A percentile compares a stretch with the other conserved stretches of the same genome.
Evolutionary conservation across 1,140 invertebrate species (phyloP).

Genomic region (Drosophila setifemur): DNA sequence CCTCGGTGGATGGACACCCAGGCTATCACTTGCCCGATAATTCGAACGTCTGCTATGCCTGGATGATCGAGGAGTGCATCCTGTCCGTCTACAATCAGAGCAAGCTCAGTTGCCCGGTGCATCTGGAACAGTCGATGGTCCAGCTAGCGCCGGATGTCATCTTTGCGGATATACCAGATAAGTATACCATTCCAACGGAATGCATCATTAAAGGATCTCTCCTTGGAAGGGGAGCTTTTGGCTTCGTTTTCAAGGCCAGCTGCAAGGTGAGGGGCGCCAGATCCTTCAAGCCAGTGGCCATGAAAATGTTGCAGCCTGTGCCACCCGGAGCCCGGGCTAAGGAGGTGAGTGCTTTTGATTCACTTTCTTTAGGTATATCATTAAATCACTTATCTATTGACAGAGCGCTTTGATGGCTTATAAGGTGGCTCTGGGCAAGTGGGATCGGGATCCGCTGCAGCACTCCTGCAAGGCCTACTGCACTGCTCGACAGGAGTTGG

Average conservation of each 20-base stretch:
- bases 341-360: constrained; percentile 60
- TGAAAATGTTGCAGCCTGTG: constrained; percentile 97
- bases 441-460: constrained; percentile 94
- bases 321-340: constrained; percentile 91
- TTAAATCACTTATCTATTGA: neutral
- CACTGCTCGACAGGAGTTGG: constrained; percentile 96
- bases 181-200: constrained; percentile 90
- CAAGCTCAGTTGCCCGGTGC: constrained; percentile 86
- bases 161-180: constrained; percentile 93
- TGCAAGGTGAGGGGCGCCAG: constrained; percentile 86
- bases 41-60: constrained; percentile 85
- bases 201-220: constrained; percentile 90
- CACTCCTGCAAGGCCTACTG: constrained; percentile 97
- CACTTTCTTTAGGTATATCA: neutral
- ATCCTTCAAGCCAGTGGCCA: constrained; percentile 89
- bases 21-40: constrained; percentile 79
- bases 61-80: constrained; percentile 98
- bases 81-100: constrained; percentile 88
- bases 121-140: constrained; percentile 85
- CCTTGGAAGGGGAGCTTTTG: constrained; percentile 98
- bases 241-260: constrained; percentile 95
- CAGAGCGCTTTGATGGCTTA: constrained; percentile 80
- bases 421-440: constrained; percentile 92
- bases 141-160: constrained; percentile 90
- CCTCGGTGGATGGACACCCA: constrained; percentile 91